These are phyloP conservation scores for Plestiodon gilberti DNA, from an alignment of 2,113 vertebrate species.

Conservation along the genomic window DNA sequence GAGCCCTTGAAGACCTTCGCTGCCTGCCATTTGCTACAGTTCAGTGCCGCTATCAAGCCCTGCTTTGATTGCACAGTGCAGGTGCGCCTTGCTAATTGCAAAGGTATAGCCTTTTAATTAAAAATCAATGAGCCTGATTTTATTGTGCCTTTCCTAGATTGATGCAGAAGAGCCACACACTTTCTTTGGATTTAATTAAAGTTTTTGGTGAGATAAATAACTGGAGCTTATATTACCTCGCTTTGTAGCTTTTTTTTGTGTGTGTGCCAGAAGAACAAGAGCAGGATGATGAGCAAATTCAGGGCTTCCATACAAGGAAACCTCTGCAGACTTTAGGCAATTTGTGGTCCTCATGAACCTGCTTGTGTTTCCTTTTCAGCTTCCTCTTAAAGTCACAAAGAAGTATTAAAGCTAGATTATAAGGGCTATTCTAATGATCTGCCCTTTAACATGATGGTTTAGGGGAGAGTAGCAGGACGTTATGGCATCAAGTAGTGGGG, in stretches of 20 bases:
- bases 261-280: neutral
- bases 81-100: conserved; percentile 30
- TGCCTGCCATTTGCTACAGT: conserved; percentile 33
- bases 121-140: conserved; percentile 56
- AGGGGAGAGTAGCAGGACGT: conserved; percentile 17
- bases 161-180: neutral
- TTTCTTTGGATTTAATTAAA: conserved; percentile 48
- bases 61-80: conserved; percentile 19
- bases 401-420: neutral
- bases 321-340: conserved; percentile 7
- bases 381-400: conserved; percentile 15
- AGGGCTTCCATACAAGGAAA: neutral
- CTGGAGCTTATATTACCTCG: neutral
- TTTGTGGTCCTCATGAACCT: neutral
- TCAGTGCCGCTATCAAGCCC: neutral
- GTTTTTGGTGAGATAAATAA: conserved; percentile 50
- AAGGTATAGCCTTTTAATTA: conserved; percentile 51
- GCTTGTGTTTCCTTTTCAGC: neutral
- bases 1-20: conserved; percentile 27
- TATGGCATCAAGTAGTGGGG: conserved; percentile 16
- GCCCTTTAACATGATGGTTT: conserved; percentile 19
- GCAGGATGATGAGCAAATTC: neutral
- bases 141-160: conserved; percentile 21
- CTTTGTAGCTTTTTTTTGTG: neutral
- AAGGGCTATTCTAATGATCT: conserved; percentile 14